Percentiles rank a stretch among this genome's conserved stretches.
These are phyloP conservation scores for Acheta domesticus DNA, from an alignment of 2,888 invertebrate genomes.

Conservation along the genomic window DNA sequence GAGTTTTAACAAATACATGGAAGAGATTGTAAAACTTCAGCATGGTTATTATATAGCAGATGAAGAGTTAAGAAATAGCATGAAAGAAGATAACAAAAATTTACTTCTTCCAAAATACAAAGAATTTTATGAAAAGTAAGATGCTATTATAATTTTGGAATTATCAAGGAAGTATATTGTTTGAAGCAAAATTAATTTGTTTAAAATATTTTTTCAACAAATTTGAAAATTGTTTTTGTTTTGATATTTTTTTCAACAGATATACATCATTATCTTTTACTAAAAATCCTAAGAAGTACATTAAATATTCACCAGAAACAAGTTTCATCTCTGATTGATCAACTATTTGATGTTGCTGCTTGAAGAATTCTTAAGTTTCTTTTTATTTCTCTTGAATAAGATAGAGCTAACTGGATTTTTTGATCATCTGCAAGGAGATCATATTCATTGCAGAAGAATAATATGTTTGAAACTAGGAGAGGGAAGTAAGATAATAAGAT, in stretches of 20 bases:
- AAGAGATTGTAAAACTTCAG: constrained; percentile 80
- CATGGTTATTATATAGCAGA: constrained; percentile 92
- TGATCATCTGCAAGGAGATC: too few relatives aligned
- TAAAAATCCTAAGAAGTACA: constrained; percentile 91
- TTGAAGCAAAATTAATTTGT: too few relatives aligned
- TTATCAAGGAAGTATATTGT: too few relatives aligned
- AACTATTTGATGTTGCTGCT: constrained; percentile 84
- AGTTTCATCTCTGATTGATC: constrained; percentile 77
- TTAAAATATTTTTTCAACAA: too few relatives aligned
- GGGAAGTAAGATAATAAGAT: too few relatives aligned
- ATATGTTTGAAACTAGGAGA: too few relatives aligned
- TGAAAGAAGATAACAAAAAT: constrained; percentile 87
- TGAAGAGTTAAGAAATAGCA: constrained; percentile 77
- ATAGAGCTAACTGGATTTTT: too few relatives aligned
- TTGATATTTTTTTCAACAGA: constrained; percentile 47
- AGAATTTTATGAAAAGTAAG: constrained; percentile 69
- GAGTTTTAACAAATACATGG: constrained; percentile 95
- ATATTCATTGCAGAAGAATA: too few relatives aligned
- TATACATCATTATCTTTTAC: constrained; percentile 78
- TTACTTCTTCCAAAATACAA: constrained; percentile 80
- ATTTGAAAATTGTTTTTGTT: too few relatives aligned
- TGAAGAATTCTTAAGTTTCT: constrained; percentile 45
- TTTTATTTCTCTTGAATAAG: too few relatives aligned
- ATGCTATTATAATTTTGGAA: constrained; percentile 26
- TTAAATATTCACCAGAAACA: constrained; percentile 84